Evolutionary conservation across 2,113 vertebrate species (phyloP).

Genomic region (Oryzias curvinotus): DNA sequence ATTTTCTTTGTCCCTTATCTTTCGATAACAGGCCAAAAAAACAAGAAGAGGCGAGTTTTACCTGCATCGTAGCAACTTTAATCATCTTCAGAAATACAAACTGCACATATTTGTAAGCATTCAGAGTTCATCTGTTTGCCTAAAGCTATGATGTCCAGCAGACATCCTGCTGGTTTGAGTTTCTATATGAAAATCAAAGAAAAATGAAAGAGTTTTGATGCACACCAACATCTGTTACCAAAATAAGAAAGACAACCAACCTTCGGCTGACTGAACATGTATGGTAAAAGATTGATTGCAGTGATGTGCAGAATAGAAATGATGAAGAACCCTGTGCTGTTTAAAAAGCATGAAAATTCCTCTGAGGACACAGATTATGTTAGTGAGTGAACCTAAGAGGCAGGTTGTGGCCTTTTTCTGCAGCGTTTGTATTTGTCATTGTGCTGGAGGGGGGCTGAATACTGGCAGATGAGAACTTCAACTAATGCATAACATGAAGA

Average conservation of each 20-base stretch:
- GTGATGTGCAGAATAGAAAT: background rate
- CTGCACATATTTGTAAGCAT: no score
- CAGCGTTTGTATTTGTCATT: background rate
- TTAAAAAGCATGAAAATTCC: background rate
- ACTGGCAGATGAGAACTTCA: no score
- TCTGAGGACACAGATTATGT: background rate
- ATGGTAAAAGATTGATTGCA: background rate
- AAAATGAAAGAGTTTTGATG: conserved; percentile 8
- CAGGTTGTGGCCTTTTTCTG: conserved; percentile 7
- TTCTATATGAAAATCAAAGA: conserved; percentile 4
- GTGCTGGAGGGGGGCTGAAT: background rate
- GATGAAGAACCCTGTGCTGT: no score
- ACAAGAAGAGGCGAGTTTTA: no score
- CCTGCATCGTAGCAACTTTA: no score
- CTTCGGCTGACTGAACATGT: background rate
- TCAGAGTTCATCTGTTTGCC: no score
- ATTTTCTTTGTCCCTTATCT: no score
- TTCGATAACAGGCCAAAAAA: no score
- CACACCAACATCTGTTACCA: no score
- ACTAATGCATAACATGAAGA: no score
- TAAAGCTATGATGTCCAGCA: no score
- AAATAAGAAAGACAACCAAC: conserved; percentile 12
- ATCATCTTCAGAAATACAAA: no score
- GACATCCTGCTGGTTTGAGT: background rate
- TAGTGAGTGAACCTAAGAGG: background rate